Evolutionary conservation across 2,888 invertebrate genomes (phyloP).

Genomic region (Ophion ventricosus): DNA sequence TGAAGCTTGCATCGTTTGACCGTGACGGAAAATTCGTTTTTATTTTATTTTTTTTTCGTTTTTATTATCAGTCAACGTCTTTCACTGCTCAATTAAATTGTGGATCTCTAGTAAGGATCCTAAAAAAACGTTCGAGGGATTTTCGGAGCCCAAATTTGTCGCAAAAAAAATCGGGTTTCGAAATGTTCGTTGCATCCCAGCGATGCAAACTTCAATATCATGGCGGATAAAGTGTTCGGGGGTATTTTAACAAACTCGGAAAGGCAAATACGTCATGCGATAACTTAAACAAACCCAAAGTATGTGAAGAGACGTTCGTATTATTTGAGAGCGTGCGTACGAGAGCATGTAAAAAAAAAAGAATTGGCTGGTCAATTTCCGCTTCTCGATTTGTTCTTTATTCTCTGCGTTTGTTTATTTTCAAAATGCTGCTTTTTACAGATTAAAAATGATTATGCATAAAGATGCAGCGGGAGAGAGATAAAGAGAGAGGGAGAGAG

Average conservation of each 20-base stretch:
- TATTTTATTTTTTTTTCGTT: not conserved
- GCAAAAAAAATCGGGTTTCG: not conserved
- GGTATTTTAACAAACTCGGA: not conserved
- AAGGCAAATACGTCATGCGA: not conserved
- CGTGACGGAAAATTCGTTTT: not conserved
- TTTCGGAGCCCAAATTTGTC: not conserved
- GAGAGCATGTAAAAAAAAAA: not conserved
- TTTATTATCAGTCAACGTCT: not conserved
- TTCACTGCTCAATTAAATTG: not conserved
- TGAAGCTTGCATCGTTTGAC: not conserved
- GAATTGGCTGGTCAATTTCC: not conserved
- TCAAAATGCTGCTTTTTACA: not conserved
- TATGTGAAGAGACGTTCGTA: not conserved
- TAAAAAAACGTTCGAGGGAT: not conserved
- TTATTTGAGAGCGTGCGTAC: not conserved
- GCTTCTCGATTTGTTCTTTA: not conserved
- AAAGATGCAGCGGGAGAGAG: not conserved
- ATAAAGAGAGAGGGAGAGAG: constrained; percentile 55
- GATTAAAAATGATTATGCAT: not conserved
- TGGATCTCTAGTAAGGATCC: not conserved
- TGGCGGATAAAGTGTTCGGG: not conserved
- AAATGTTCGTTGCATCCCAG: not conserved
- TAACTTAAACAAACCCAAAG: not conserved
- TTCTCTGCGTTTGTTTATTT: not conserved
- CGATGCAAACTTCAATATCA: not conserved